phyloP scores from a whole-genome alignment of 2,888 invertebrate species.

The Ypsolopha sequella region DNA sequence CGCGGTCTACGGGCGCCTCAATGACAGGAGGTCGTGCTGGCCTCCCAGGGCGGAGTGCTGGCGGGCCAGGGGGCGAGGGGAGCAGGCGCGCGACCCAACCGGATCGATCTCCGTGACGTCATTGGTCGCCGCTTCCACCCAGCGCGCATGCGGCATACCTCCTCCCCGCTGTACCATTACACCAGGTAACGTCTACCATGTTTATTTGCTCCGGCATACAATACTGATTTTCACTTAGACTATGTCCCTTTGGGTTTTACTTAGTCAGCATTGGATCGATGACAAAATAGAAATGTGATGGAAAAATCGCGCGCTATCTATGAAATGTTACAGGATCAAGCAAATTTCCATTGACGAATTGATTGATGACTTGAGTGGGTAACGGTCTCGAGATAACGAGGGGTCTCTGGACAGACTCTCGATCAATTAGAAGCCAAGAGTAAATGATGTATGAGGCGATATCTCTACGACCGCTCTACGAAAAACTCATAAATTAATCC shows the following conservation, averaged over 20 bases:
- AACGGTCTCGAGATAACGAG: not conserved
- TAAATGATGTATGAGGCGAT: too few relatives aligned
- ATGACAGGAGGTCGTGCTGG: constrained; percentile 14
- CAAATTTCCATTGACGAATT: constrained; percentile 49
- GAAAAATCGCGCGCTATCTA: not conserved
- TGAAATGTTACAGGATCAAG: not conserved
- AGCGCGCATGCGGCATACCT: constrained; percentile 24
- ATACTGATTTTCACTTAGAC: constrained; percentile 10
- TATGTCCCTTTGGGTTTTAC: not conserved
- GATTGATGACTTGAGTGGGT: constrained; percentile 29
- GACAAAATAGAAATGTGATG: not conserved
- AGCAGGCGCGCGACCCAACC: not conserved
- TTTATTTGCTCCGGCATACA: constrained; percentile 14
- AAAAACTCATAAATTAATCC: too few relatives aligned
- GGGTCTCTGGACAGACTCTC: too few relatives aligned
- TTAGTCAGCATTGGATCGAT: not conserved
- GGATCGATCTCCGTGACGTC: constrained; percentile 62
- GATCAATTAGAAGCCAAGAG: too few relatives aligned
- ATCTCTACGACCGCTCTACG: too few relatives aligned
- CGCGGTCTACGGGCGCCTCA: constrained; percentile 10
- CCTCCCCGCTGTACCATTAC: constrained; percentile 19
- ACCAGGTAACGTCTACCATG: constrained; percentile 7
- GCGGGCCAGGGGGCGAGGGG: not conserved
- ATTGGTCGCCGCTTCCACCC: constrained; percentile 23
- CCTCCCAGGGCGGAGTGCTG: not conserved